Evolutionary conservation across 2,797 vertebrate genomes (phyloP).

Genomic region (Myotis planiceps): DNA sequence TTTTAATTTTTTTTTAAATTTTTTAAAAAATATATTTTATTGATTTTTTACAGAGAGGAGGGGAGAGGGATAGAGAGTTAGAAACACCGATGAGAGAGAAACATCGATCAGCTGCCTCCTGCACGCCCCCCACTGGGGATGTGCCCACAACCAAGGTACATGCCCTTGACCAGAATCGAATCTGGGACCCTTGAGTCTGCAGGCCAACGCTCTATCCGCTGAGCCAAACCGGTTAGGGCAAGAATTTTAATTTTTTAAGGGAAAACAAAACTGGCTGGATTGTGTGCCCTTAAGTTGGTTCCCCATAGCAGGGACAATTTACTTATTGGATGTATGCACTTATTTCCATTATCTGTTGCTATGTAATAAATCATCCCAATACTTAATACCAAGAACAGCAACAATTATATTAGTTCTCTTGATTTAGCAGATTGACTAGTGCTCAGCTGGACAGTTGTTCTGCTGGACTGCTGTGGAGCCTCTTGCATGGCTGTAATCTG

Average conservation of each 20-base stretch:
- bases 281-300: not conserved
- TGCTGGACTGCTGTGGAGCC: not conserved
- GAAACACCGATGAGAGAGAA: too few relatives aligned
- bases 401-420: not conserved
- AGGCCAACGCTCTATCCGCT: too few relatives aligned
- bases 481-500: not conserved
- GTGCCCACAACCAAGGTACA: too few relatives aligned
- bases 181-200: too few relatives aligned
- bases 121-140: too few relatives aligned
- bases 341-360: not conserved
- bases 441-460: not conserved
- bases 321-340: not conserved
- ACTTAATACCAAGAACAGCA: not conserved
- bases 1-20: not conserved
- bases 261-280: not conserved
- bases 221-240: too few relatives aligned
- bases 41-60: too few relatives aligned
- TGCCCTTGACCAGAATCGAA: too few relatives aligned
- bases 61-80: too few relatives aligned
- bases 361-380: not conserved
- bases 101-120: too few relatives aligned
- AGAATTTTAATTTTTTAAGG: not conserved
- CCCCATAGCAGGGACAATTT: not conserved
- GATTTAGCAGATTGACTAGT: not conserved
- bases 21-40: too few relatives aligned